Evolutionary conservation across 2,113 vertebrate species (phyloP).

Genomic region (Pleuronectes platessa): DNA sequence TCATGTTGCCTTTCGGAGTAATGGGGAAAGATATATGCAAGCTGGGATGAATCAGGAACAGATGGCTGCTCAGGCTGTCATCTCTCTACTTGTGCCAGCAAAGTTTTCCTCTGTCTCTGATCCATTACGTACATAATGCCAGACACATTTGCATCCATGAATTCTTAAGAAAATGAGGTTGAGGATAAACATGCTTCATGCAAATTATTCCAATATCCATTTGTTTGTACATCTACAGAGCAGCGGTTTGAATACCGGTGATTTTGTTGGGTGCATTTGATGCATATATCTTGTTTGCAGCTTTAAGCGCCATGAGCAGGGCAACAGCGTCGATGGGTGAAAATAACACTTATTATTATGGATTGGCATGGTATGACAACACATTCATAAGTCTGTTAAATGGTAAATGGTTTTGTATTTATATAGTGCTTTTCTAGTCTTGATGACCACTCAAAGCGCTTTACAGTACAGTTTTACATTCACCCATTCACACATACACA

Average conservation of each 20-base stretch:
- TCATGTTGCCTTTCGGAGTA: conserved; percentile 61
- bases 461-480: too few species aligned
- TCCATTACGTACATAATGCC: conserved; percentile 31
- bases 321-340: background rate
- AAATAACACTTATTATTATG: background rate
- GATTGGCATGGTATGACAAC: background rate
- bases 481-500: too few species aligned
- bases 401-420: too few species aligned
- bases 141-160: conserved; percentile 40
- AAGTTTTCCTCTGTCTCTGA: conserved; percentile 51
- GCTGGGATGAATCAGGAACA: conserved; percentile 71
- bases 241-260: background rate
- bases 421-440: too few species aligned
- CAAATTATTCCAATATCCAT: background rate
- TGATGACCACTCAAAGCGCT: too few species aligned
- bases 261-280: background rate
- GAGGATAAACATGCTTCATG: conserved; percentile 4
- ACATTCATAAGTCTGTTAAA: background rate
- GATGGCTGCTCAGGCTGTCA: conserved; percentile 68
- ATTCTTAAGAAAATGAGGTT: conserved; percentile 15
- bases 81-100: conserved; percentile 55
- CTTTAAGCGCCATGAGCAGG: background rate
- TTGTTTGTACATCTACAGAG: background rate
- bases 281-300: conserved; percentile 1
- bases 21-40: conserved; percentile 57